A percentile compares a stretch with the other conserved stretches of the same genome.
phyloP scores from a whole-genome alignment of 2,113 vertebrate genomes.

The Nothocercus julius region DNA sequence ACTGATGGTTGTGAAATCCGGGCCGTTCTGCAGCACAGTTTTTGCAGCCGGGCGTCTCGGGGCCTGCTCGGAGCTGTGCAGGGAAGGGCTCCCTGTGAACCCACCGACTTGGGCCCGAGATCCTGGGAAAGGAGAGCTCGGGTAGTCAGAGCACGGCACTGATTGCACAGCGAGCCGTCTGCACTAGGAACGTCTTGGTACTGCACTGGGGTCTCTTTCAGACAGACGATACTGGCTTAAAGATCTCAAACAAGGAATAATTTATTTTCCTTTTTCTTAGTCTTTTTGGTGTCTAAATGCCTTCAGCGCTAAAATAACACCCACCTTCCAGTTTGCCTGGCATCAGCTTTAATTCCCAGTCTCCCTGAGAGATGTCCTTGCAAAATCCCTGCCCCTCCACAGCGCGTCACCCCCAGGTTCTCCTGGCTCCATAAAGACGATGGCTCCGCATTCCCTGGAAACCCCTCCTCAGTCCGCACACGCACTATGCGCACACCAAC shows the following conservation, averaged over 20 bases:
- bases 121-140: not conserved
- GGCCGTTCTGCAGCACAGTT: not conserved
- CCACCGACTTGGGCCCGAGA: not conserved
- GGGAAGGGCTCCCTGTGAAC: not conserved
- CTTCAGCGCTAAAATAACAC: not conserved
- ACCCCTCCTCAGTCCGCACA: not conserved
- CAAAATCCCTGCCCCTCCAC: no score
- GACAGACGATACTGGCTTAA: not conserved
- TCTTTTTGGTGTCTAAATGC: not conserved
- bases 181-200: not conserved
- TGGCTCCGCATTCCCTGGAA: not conserved
- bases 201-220: not conserved
- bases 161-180: not conserved
- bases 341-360: not conserved
- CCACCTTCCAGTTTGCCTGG: not conserved
- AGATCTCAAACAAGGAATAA: no score
- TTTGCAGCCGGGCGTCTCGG: not conserved
- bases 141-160: not conserved
- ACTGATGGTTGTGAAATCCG: not conserved
- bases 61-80: not conserved
- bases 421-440: not conserved
- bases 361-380: not conserved
- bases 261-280: not conserved
- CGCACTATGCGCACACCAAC: no score
- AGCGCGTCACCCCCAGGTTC: rapidly evolving